phyloP scores from a whole-genome alignment of 2,888 invertebrate species.

The Tetragonisca angustula region DNA sequence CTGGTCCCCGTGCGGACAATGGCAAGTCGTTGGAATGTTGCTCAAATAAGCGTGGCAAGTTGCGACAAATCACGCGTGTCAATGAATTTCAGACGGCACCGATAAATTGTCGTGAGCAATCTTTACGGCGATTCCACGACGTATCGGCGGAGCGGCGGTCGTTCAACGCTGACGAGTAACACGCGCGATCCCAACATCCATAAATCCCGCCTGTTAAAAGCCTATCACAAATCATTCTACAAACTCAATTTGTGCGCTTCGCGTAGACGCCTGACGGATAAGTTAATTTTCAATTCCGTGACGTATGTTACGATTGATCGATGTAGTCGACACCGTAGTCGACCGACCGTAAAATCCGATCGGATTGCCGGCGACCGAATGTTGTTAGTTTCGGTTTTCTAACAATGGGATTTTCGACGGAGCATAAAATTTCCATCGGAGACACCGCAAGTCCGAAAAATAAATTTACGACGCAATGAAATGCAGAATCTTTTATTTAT shows the following conservation, averaged over 20 bases:
- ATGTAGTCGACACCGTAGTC: background rate
- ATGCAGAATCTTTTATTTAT: no score
- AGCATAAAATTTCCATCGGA: no score
- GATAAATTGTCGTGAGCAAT: constrained; percentile 65
- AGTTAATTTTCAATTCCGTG: constrained; percentile 5
- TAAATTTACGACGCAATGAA: no score
- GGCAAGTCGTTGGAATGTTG: constrained; percentile 67
- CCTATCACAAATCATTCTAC: constrained; percentile 60
- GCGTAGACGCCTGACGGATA: constrained; percentile 16
- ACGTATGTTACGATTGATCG: background rate
- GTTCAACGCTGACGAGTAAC: constrained; percentile 46
- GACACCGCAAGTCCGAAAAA: no score
- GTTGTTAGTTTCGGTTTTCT: background rate
- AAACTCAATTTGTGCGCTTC: constrained; percentile 49
- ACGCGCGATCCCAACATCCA: constrained; percentile 36
- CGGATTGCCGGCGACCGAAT: background rate
- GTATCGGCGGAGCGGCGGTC: constrained; percentile 14
- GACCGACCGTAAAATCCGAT: constrained; percentile 2
- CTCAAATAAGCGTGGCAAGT: constrained; percentile 77
- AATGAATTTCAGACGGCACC: constrained; percentile 59
- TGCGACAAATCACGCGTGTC: constrained; percentile 75
- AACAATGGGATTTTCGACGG: no score
- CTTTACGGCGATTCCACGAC: constrained; percentile 38
- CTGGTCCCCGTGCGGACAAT: constrained; percentile 74
- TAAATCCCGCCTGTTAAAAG: constrained; percentile 64